Evolutionary conservation across 2,113 vertebrate genomes (phyloP).

Genomic region (Gallinago media): DNA sequence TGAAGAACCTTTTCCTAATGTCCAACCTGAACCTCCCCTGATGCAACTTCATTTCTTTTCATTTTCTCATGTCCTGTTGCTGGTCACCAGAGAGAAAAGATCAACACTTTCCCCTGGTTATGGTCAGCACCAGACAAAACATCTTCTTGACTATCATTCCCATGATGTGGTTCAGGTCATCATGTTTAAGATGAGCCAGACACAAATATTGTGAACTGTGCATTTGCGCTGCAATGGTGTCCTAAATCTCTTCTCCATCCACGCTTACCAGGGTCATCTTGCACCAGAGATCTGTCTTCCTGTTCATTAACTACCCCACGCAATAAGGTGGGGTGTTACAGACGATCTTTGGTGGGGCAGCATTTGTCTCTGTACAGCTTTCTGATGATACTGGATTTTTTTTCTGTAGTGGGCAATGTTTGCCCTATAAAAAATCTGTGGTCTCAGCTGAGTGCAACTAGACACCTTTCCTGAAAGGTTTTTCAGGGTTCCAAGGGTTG

Average conservation of each 20-base stretch:
- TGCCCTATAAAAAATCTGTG: neutral
- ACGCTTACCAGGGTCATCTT: neutral
- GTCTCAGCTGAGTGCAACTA: neutral
- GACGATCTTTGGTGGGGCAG: neutral
- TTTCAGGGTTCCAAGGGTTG: neutral
- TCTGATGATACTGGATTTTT: neutral
- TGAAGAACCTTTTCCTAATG: neutral
- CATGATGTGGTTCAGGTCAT: neutral
- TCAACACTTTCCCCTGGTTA: neutral
- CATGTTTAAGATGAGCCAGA: neutral
- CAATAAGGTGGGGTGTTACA: neutral
- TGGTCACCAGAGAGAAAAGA: neutral
- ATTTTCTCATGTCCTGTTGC: neutral
- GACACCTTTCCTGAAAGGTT: neutral
- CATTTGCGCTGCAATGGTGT: neutral
- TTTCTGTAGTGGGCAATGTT: neutral
- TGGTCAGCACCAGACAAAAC: neutral
- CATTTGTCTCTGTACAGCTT: neutral
- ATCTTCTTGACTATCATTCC: neutral
- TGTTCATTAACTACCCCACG: neutral
- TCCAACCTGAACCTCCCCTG: neutral
- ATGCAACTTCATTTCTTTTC: neutral
- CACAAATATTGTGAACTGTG: neutral
- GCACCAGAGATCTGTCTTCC: neutral
- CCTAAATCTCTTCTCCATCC: neutral